phyloP scores from a whole-genome alignment of 2,113 vertebrate species.

The Egretta garzetta region DNA sequence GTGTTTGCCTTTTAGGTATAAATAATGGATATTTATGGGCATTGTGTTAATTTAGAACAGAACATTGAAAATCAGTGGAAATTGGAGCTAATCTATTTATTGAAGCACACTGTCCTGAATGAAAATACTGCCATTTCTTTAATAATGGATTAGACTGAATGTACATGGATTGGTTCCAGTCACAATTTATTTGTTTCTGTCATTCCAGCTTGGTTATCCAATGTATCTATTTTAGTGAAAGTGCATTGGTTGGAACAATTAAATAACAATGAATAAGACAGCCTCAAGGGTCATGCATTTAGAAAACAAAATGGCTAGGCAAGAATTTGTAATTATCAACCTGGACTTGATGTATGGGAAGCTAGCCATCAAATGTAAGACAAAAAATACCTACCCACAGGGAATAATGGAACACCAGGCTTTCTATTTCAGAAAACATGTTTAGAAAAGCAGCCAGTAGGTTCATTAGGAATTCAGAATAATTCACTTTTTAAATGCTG shows the following conservation, averaged over 20 bases:
- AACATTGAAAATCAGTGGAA: conserved; percentile 34
- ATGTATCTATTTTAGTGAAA: conserved; percentile 43
- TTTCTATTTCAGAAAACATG: neutral
- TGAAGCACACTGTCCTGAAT: conserved; percentile 41
- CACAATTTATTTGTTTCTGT: conserved; percentile 44
- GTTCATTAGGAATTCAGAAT: neutral
- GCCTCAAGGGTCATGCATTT: conserved; percentile 25
- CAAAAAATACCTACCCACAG: neutral
- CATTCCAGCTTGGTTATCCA: conserved; percentile 19
- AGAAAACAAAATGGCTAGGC: conserved; percentile 19
- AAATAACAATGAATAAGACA: conserved; percentile 44
- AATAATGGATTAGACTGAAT: conserved; percentile 16
- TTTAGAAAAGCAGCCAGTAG: neutral
- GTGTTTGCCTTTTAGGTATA: conserved; percentile 5
- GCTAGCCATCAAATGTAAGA: neutral
- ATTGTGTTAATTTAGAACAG: neutral
- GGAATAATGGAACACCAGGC: neutral
- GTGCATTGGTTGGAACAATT: conserved; percentile 37
- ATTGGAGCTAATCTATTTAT: conserved; percentile 20
- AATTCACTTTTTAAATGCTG: neutral
- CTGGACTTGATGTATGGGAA: neutral
- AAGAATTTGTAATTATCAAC: conserved; percentile 36
- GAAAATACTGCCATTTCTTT: conserved; percentile 51
- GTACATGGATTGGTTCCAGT: conserved; percentile 15
- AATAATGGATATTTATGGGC: conserved; percentile 32